These are phyloP conservation scores for Oreochromis mossambicus DNA, from an alignment of 2,797 vertebrate species.

Conservation along the genomic window DNA sequence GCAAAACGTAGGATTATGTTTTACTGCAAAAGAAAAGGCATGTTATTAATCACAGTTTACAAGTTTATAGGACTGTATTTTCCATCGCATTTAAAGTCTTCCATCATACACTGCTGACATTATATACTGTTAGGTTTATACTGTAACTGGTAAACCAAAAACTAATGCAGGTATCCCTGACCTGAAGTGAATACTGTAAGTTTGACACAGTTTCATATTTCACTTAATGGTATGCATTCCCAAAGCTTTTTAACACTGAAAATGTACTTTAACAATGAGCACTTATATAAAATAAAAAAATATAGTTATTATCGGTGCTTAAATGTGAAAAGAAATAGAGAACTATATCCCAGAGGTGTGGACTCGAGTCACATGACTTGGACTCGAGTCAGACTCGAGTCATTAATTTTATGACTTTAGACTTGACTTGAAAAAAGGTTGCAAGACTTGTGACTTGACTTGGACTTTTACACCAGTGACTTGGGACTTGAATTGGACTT, in stretches of 20 bases:
- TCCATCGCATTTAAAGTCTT: background rate
- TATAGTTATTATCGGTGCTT: background rate
- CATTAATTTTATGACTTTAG: too few relatives aligned
- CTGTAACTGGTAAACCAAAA: background rate
- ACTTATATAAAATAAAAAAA: background rate
- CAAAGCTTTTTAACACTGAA: background rate
- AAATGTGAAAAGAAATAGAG: background rate
- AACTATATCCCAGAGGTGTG: background rate
- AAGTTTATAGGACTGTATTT: background rate
- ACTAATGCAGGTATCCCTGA: rapidly evolving
- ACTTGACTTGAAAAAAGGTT: too few relatives aligned
- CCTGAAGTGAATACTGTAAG: background rate
- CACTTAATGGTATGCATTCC: background rate
- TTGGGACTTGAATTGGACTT: too few relatives aligned
- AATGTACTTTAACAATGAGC: background rate
- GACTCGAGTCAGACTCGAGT: too few relatives aligned
- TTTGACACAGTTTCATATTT: background rate
- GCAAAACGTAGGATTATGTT: background rate
- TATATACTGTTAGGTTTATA: background rate
- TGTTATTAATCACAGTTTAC: background rate
- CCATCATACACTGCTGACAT: background rate
- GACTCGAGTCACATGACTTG: too few relatives aligned
- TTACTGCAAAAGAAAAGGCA: background rate
- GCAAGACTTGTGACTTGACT: too few relatives aligned
- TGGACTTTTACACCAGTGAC: too few relatives aligned